These are phyloP conservation scores for Hartigia nigra DNA, from an alignment of 2,888 invertebrate genomes.

Conservation along the genomic window DNA sequence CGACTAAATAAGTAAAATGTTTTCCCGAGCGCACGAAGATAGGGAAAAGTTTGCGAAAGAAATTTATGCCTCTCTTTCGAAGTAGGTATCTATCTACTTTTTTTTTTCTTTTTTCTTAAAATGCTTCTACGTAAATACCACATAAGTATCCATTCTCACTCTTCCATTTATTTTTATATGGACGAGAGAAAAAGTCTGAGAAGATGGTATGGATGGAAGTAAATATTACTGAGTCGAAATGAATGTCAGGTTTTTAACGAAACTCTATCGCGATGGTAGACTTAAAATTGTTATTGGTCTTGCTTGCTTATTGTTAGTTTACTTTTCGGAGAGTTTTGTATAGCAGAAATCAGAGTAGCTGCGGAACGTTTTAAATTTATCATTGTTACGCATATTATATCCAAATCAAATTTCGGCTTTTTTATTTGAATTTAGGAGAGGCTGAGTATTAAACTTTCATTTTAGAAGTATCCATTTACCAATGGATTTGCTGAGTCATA, in stretches of 20 bases:
- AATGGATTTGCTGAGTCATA: background rate
- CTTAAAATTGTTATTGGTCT: background rate
- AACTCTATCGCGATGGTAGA: background rate
- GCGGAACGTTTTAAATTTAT: conserved; percentile 41
- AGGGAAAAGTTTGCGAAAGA: background rate
- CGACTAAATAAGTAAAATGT: background rate
- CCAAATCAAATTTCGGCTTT: background rate
- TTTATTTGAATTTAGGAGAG: background rate
- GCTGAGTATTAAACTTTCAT: background rate
- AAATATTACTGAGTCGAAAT: background rate
- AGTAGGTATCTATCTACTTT: background rate
- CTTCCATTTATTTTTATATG: background rate
- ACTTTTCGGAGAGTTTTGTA: background rate
- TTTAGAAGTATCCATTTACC: background rate
- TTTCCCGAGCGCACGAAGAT: background rate
- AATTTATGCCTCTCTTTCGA: background rate
- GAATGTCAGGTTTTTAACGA: background rate
- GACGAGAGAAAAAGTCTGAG: background rate
- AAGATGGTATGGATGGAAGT: background rate
- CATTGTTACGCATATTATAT: conserved; percentile 29
- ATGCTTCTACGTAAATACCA: background rate
- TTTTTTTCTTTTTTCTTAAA: background rate
- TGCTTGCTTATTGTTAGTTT: background rate
- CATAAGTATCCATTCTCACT: background rate
- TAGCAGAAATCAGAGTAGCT: background rate